Conservation (phyloP, 1,140 invertebrate species). For the Brachionus koreanus region DNA sequence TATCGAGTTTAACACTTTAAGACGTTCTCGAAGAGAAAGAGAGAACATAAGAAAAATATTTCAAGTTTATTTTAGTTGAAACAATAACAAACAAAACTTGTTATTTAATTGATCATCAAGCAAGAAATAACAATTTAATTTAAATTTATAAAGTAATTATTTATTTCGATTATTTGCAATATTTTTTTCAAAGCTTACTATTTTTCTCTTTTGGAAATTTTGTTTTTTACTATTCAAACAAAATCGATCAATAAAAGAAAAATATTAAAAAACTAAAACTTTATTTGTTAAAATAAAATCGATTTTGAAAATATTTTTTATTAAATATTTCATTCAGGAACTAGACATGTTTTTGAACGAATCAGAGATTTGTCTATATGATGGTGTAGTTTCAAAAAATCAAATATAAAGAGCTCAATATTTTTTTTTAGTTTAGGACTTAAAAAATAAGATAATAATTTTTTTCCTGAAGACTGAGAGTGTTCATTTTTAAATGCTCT, state of each 20-base stretch:
- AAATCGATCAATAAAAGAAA: constrained; percentile 14
- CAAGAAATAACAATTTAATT: constrained; percentile 25
- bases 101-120: constrained; percentile 15
- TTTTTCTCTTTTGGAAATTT: not conserved
- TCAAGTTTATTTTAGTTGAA: constrained; percentile 25
- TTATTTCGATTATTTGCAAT: constrained; percentile 12
- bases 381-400: not conserved
- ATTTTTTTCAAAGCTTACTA: not conserved
- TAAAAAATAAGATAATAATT: too few relatives aligned
- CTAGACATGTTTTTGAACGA: not conserved
- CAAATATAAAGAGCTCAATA: not conserved
- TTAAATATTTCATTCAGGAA: constrained; percentile 18
- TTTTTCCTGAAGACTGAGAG: not conserved
- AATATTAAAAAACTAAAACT: not conserved
- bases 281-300: constrained; percentile 19
- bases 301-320: constrained; percentile 40
- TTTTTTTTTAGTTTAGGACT: not conserved
- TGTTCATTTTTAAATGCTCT: not conserved
- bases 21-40: constrained; percentile 4
- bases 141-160: constrained; percentile 39
- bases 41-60: constrained; percentile 23
- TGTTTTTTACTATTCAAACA: constrained; percentile 19
- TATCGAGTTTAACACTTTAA: not conserved
- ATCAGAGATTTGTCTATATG: not conserved
- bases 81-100: constrained; percentile 8